Base-by-base conservation (phyloP, 1,140 invertebrate species). In the Orussus abietinus region DNA sequence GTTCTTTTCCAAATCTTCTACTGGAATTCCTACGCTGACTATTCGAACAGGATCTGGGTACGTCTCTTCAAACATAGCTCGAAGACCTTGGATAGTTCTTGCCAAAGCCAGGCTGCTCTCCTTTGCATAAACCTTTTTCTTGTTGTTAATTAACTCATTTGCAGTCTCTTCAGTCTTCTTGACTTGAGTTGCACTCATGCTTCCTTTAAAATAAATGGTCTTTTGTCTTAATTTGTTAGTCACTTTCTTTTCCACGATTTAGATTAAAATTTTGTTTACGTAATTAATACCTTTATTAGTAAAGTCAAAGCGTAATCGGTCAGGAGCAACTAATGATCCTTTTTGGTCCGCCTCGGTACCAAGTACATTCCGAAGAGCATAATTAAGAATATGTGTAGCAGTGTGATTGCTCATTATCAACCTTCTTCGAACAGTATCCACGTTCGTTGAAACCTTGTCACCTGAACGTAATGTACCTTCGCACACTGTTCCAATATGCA, bases 371-470 rank as follows among this genome's bases (percentile, higher is more conserved):
- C 96, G 78, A 25, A 99, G 75, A 17, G 91, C 92, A 76, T 88
- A 93, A 76, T 99, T 99, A 1, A 99, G 76, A 32, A 95, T 83
- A 74, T 99, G 97, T 1, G 97, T 99, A 15, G 92, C 97, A 14
- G 96, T 99, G 61, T 99, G 97, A 74, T 99, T 99, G 59, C 91
- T 96, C 97, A 99, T 99, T 14, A 98, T 79, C 4, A 90, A 69
- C 53, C 86, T 79, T 62, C 95, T 77, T 43, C 94, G 79, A 51
- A 83, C 77, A 37, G 81, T 82, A 72, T 99, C 95, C 45, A 99
- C 79, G 46, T 86, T 79, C 10, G 96, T 72, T 38, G 80, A 75
- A 5, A 99, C 74, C 60, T 80, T 80, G 74, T 99, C 96, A 2
- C 94, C 94, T 36, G 95, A 83, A 59, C 77, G 81, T 6, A 99